A percentile compares a stretch with the other conserved stretches of the same genome.
phyloP scores from a whole-genome alignment of 1,140 invertebrate species.

The Hirudo medicinalis region DNA sequence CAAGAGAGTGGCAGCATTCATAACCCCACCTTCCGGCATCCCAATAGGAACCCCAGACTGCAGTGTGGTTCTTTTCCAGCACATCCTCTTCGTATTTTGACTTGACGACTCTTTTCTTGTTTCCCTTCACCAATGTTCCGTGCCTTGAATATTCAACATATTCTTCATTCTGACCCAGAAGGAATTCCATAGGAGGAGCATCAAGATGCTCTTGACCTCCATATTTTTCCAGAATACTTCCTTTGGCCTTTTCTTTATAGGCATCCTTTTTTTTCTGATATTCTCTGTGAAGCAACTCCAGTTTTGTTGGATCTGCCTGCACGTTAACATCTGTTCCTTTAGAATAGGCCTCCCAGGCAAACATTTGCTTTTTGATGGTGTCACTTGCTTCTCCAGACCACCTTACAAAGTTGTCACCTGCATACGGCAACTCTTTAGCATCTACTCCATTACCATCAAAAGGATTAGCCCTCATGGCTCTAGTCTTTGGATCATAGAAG shows the following conservation, averaged over 20 bases:
- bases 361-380: constrained; percentile 80
- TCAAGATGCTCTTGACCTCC: constrained; percentile 82
- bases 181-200: constrained; percentile 64
- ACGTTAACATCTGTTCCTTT: constrained; percentile 83
- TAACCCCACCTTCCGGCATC: constrained; percentile 81
- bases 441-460: constrained; percentile 44
- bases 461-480: constrained; percentile 97
- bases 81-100: constrained; percentile 92
- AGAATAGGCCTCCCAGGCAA: constrained; percentile 93
- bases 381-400: constrained; percentile 81
- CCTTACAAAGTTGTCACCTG: constrained; percentile 89
- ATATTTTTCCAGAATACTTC: constrained; percentile 68
- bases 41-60: constrained; percentile 93
- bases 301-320: constrained; percentile 89
- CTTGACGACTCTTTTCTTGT: constrained; percentile 68
- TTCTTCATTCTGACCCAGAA: constrained; percentile 83
- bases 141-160: constrained; percentile 90
- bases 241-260: constrained; percentile 60
- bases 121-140: constrained; percentile 70
- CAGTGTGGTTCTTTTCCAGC: constrained; percentile 75
- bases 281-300: constrained; percentile 77
- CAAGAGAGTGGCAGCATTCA: constrained; percentile 82
- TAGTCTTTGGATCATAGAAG: constrained; percentile 96
- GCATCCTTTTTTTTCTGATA: constrained; percentile 77
- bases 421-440: constrained; percentile 67